Evolutionary conservation across 2,888 invertebrate species (phyloP).

Genomic region (Chaitophorus viminalis): DNA sequence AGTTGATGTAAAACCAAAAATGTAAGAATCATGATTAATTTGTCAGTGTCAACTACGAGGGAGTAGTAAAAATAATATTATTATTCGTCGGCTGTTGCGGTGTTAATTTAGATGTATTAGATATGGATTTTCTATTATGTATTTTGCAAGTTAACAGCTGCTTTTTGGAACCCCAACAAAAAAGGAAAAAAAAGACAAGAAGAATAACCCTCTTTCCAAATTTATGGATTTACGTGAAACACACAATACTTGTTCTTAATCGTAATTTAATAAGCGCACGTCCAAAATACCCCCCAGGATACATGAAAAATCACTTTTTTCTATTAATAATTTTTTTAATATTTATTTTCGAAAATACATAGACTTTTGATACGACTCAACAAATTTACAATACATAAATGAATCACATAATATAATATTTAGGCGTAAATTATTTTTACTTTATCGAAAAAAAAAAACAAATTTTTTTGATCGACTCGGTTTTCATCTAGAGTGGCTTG

Average conservation of each 20-base stretch:
- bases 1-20: neutral
- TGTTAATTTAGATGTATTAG: constrained; percentile 60
- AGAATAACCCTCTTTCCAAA: constrained; percentile 54
- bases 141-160: constrained; percentile 43
- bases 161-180: constrained; percentile 12
- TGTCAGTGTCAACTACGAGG: constrained; percentile 46
- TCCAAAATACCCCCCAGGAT: neutral
- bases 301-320: constrained; percentile 50
- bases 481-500: constrained; percentile 19
- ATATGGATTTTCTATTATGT: constrained; percentile 54
- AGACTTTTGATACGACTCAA: constrained; percentile 55
- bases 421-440: constrained; percentile 8
- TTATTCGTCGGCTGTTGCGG: constrained; percentile 41
- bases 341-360: constrained; percentile 57
- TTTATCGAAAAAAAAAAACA: constrained; percentile 16
- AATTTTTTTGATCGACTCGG: constrained; percentile 50
- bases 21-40: constrained; percentile 24
- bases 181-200: neutral
- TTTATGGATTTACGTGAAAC: constrained; percentile 49
- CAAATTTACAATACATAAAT: constrained; percentile 31
- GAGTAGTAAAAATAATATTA: constrained; percentile 37
- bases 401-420: constrained; percentile 44
- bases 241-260: constrained; percentile 52
- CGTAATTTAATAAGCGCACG: constrained; percentile 39
- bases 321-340: constrained; percentile 26